These are phyloP conservation scores for Busseola fusca DNA, from an alignment of 2,888 invertebrate species.

Conservation along the genomic window DNA sequence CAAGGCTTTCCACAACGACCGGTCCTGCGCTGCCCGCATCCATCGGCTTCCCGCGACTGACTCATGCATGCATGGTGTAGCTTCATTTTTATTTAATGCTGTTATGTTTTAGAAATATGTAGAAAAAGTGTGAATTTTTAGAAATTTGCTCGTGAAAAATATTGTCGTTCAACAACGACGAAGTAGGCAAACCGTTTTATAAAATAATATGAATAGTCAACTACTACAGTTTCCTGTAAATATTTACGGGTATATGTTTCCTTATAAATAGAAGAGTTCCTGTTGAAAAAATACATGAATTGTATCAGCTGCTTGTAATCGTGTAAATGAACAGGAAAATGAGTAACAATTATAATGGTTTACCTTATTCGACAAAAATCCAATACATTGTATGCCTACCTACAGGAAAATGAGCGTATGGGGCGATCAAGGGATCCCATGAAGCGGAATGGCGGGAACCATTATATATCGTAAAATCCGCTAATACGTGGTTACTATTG, in stretches of 20 bases:
- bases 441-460: constrained; percentile 9
- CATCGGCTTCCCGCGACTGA: no score
- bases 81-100: neutral
- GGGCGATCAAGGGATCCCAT: constrained; percentile 11
- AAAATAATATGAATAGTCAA: neutral
- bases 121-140: neutral
- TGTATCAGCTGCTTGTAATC: constrained; percentile 36
- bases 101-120: neutral
- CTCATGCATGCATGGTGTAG: no score
- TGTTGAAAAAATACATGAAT: constrained; percentile 30
- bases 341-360: constrained; percentile 43
- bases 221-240: neutral
- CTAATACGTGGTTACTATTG: neutral
- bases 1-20: no score
- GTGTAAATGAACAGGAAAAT: constrained; percentile 47
- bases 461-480: neutral
- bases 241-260: constrained; percentile 20
- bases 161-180: neutral
- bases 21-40: no score
- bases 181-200: neutral
- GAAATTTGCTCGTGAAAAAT: neutral
- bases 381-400: constrained; percentile 13
- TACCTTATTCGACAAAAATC: constrained; percentile 49
- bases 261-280: constrained; percentile 22
- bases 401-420: constrained; percentile 37